Evolutionary conservation across 2,113 vertebrate species (phyloP).

Genomic region (Irena cyanogastra): DNA sequence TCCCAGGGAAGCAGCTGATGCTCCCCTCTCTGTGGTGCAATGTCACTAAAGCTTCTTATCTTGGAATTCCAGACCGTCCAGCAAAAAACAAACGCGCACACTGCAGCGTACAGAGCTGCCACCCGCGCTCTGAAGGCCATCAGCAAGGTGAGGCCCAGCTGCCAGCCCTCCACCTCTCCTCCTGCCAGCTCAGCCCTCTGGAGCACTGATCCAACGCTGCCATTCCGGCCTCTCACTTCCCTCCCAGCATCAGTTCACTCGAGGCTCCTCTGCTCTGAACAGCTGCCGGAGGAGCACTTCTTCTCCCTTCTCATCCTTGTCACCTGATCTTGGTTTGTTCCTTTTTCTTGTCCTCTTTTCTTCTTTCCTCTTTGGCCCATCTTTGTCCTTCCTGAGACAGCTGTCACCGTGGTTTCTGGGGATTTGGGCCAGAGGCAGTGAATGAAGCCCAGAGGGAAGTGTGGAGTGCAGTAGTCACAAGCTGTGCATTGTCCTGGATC

Average conservation of each 20-base stretch:
- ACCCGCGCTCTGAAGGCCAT: slow-evolving; percentile 85
- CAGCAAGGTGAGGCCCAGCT: slow-evolving; percentile 82
- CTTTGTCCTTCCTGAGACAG: neutral
- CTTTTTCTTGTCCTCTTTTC: neutral
- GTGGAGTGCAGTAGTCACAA: rapidly evolving
- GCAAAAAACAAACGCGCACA: slow-evolving; percentile 78
- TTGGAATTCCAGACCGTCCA: slow-evolving; percentile 83
- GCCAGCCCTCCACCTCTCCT: neutral
- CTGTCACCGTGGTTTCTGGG: rapidly evolving
- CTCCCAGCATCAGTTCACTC: rapidly evolving
- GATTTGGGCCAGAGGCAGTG: neutral
- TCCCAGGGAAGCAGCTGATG: rapidly evolving
- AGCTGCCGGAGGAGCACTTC: neutral
- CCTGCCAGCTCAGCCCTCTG: neutral
- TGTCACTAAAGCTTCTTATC: neutral
- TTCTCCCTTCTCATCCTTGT: neutral
- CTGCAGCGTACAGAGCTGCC: slow-evolving; percentile 76
- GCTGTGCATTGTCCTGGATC: rapidly evolving
- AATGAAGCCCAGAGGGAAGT: neutral
- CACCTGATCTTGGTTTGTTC: neutral
- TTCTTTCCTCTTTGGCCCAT: neutral
- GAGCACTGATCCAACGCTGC: neutral
- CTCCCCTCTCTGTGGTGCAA: rapidly evolving
- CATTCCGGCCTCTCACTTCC: rapidly evolving
- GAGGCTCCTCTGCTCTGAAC: neutral